Evolutionary conservation across 1,140 invertebrate genomes (phyloP).

Genomic region (Tetragonula clypearis): DNA sequence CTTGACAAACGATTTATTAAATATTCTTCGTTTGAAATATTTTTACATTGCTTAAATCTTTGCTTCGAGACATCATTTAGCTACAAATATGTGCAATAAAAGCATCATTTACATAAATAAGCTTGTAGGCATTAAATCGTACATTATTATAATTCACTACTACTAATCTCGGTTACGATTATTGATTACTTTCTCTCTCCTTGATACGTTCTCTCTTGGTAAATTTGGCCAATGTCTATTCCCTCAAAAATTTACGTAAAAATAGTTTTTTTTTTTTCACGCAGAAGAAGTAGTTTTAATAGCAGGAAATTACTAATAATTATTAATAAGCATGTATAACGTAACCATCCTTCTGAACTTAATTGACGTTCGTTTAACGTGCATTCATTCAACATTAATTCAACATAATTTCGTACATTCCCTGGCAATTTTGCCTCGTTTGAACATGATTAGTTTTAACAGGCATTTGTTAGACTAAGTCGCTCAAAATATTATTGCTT

Average conservation of each 20-base stretch:
- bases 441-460: not conserved
- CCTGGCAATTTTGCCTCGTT: constrained; percentile 1
- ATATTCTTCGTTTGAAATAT: not conserved
- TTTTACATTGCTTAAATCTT: constrained; percentile 14
- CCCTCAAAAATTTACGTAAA: not conserved
- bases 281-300: constrained; percentile 40
- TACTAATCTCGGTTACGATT: constrained; percentile 31
- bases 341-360: constrained; percentile 17
- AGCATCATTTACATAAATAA: not conserved
- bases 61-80: constrained; percentile 5
- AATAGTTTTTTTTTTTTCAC: not conserved
- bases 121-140: constrained; percentile 12
- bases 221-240: not conserved
- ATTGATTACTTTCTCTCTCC: not conserved
- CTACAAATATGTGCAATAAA: not conserved
- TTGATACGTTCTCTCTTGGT: not conserved
- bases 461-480: not conserved
- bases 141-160: not conserved
- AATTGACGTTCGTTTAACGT: constrained; percentile 27
- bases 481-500: not conserved
- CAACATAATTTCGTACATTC: not conserved
- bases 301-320: constrained; percentile 68
- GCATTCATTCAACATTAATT: constrained; percentile 16
- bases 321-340: constrained; percentile 51
- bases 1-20: too few relatives aligned